Base-by-base conservation (phyloP, 2,113 vertebrate species). In the Burhinus oedicnemus region DNA sequence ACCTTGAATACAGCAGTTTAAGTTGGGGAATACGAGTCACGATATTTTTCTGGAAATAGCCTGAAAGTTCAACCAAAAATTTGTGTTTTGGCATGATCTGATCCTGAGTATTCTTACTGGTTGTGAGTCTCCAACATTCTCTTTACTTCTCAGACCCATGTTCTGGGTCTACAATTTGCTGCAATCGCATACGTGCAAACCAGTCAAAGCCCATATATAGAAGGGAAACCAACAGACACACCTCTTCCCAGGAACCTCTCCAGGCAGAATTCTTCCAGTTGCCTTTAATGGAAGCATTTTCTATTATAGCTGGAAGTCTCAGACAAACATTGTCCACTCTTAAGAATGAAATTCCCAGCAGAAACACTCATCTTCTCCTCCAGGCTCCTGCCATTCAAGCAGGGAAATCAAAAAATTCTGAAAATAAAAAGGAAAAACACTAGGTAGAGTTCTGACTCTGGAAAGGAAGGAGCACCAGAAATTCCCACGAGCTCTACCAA, bases 391-490 rank as follows among this genome's bases (percentile, higher is more conserved):
- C 38, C 70, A 90, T 57, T 38, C 74, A 87, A 90, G 61, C 30
- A 90, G 26, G 20, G 25, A 95, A 95, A 94, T 94, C 60, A 95
- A 87, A 93, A 84, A 29, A 75, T 87, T 80, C 75, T 83, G 54
- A 91, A 89, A 92, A 69, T 26, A 83, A 75, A 91, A 81, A 49
- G 8, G 20, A n/a, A 83, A 90, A 69, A 34, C 11, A 6, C 16
- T 17, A 68, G 26, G 15, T 16, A 68, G 19, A 38, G 8, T 54
- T 82, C 44, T 92, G 58, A 49, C 21, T 78, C 61, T 61, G 49
- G 17, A 69, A 92, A 61, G 25, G 36, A 90, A 49, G 34, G 19
- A 65, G 26, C 21, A 36, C 47, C 47, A 82, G 38, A 75, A 93
- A 84, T 75, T 65, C 52, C 83, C 57, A 61, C 0, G 1, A 84